A percentile compares a stretch with the other conserved stretches of the same genome.
These are phyloP conservation scores for Colossoma macropomum DNA, from an alignment of 2,113 vertebrate genomes.

Conservation along the genomic window DNA sequence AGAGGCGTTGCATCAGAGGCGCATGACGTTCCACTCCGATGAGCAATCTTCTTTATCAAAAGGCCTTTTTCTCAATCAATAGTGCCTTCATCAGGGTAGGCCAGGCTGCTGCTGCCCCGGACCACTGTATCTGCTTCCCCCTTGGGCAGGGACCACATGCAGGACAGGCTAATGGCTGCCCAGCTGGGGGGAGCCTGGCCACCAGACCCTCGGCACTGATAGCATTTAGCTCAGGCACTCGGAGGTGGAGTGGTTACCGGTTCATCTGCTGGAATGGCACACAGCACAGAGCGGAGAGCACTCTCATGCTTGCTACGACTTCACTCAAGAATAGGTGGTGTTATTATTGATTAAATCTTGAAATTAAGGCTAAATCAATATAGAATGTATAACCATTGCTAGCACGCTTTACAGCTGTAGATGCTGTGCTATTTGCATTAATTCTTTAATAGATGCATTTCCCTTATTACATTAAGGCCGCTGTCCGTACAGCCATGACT, in stretches of 20 bases:
- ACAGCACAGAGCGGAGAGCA: not conserved
- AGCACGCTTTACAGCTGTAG: no score
- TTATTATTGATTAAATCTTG: conserved; percentile 4
- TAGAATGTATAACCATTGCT: not conserved
- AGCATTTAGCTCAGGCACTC: conserved; percentile 22
- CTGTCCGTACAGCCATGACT: not conserved
- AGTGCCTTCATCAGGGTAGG: conserved; percentile 69
- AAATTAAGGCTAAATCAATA: conserved; percentile 13
- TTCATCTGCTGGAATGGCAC: conserved; percentile 1
- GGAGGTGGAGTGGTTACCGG: not conserved
- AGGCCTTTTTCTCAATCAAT: conserved; percentile 78
- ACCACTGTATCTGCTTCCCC: conserved; percentile 49
- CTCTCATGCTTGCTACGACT: not conserved
- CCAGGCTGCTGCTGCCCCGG: conserved; percentile 48
- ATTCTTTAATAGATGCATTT: not conserved
- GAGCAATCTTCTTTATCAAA: conserved; percentile 80
- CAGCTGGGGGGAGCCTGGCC: conserved; percentile 48
- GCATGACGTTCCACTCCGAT: conserved; percentile 78
- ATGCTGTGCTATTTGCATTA: not conserved
- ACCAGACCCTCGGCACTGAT: conserved; percentile 36
- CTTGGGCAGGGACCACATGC: conserved; percentile 33
- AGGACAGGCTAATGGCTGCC: conserved; percentile 43
- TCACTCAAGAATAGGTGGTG: not conserved
- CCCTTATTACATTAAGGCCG: not conserved
- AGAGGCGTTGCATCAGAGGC: conserved; percentile 72